Evolutionary conservation across 2,113 vertebrate species (phyloP).

Genomic region (Protobothrops mucrosquamatus): DNA sequence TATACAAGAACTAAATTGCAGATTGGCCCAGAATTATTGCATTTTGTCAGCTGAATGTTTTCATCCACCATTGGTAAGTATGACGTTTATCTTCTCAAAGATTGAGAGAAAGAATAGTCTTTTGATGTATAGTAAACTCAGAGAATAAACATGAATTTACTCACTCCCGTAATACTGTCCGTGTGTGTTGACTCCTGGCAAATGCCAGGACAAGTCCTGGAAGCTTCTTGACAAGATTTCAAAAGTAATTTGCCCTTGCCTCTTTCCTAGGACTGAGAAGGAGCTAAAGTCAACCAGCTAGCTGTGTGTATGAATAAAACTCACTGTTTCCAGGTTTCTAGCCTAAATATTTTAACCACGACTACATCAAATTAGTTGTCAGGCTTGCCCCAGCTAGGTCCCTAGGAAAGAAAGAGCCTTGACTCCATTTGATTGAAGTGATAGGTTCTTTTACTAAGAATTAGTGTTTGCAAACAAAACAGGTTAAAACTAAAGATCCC

Average conservation of each 20-base stretch:
- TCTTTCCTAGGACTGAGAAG: not conserved
- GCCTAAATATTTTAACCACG: not conserved
- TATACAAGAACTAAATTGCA: conserved; percentile 69
- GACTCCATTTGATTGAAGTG: not conserved
- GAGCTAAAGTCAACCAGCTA: not conserved
- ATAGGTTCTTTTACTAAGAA: not conserved
- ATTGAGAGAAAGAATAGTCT: not conserved
- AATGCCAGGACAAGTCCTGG: not conserved
- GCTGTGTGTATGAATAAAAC: not conserved
- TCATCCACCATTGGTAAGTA: conserved; percentile 48
- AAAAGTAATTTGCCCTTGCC: not conserved
- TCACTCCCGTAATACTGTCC: not conserved
- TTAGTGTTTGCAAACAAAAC: not conserved
- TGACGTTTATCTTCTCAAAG: not conserved
- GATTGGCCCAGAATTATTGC: conserved; percentile 73
- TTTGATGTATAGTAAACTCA: not conserved
- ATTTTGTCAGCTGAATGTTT: conserved; percentile 43
- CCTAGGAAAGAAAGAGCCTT: not conserved
- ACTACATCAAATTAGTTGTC: not conserved
- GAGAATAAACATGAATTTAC: not conserved
- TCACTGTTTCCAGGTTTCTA: not conserved
- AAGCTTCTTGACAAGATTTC: not conserved
- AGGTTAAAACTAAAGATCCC: not conserved
- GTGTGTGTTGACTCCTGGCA: not conserved
- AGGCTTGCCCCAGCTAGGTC: not conserved